phyloP scores from a whole-genome alignment of 2,113 vertebrate genomes.

The Psophia crepitans region DNA sequence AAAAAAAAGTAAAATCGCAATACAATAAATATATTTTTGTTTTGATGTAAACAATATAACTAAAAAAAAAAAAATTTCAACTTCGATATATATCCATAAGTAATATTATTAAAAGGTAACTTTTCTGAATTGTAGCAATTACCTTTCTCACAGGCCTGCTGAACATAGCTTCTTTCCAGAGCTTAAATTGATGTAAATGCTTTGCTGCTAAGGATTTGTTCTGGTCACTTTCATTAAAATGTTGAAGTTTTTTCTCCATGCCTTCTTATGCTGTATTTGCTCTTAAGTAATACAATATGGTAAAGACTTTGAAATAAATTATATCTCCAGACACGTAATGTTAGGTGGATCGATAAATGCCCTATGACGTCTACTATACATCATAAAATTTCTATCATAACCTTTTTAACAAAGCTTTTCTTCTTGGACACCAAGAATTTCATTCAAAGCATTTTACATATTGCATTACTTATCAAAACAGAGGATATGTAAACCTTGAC shows the following conservation, averaged over 20 bases:
- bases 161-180: conserved; percentile 44
- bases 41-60: neutral
- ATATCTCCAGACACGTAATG: conserved; percentile 55
- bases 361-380: conserved; percentile 69
- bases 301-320: conserved; percentile 71
- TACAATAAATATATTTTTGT: neutral
- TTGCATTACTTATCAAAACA: conserved; percentile 80
- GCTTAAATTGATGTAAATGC: conserved; percentile 66
- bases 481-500: conserved; percentile 71
- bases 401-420: conserved; percentile 68
- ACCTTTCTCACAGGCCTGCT: conserved; percentile 2
- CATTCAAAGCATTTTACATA: conserved; percentile 76
- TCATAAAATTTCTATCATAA: conserved; percentile 72
- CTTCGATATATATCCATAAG: neutral
- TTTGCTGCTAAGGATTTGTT: conserved; percentile 77
- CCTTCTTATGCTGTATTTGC: conserved; percentile 64
- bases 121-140: neutral
- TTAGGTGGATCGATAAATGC: conserved; percentile 65
- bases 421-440: conserved; percentile 68
- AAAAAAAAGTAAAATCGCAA: neutral
- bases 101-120: neutral
- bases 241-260: conserved; percentile 52
- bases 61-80: neutral
- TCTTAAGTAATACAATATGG: conserved; percentile 77
- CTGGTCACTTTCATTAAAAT: conserved; percentile 79